phyloP scores from a whole-genome alignment of 2,113 vertebrate genomes.

The Ornithorhynchus anatinus region DNA sequence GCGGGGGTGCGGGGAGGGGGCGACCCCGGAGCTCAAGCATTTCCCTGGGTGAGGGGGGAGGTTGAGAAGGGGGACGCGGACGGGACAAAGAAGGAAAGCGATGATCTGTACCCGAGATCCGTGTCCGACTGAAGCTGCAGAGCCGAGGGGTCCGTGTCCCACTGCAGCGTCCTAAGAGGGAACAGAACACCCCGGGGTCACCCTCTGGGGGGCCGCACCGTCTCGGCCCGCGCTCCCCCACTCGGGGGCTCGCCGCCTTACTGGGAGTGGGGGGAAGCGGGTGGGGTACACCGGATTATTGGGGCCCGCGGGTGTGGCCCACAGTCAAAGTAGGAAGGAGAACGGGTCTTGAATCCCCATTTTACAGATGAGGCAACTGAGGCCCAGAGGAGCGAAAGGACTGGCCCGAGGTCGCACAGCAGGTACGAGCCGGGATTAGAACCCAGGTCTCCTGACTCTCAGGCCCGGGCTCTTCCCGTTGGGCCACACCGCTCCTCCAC shows the following conservation, averaged over 20 bases:
- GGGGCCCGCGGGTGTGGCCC: too few species aligned
- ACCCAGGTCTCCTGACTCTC: background rate
- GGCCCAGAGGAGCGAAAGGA: too few species aligned
- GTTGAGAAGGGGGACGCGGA: constrained; percentile 52
- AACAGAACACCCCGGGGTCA: constrained; percentile 84
- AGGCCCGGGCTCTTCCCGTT: background rate
- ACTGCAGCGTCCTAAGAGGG: constrained; percentile 92
- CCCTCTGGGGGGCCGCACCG: constrained; percentile 67
- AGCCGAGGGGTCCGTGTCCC: constrained; percentile 99
- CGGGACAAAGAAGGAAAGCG: constrained; percentile 65
- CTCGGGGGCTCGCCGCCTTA: too few species aligned
- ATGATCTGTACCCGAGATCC: constrained; percentile 91
- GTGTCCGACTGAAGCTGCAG: constrained; percentile 98
- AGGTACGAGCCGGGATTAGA: background rate
- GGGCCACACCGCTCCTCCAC: background rate
- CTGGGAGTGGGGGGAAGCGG: too few species aligned
- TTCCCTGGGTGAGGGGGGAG: too few species aligned
- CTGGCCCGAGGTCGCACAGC: too few species aligned
- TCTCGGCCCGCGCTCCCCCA: too few species aligned
- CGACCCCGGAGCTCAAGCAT: constrained; percentile 6
- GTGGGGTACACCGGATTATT: too few species aligned
- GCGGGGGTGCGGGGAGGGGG: background rate
- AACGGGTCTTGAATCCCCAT: too few species aligned
- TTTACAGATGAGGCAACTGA: too few species aligned
- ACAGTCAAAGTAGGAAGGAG: background rate